phyloP scores from a whole-genome alignment of 2,797 vertebrate genomes.

The Hoplostethus mediterraneus region DNA sequence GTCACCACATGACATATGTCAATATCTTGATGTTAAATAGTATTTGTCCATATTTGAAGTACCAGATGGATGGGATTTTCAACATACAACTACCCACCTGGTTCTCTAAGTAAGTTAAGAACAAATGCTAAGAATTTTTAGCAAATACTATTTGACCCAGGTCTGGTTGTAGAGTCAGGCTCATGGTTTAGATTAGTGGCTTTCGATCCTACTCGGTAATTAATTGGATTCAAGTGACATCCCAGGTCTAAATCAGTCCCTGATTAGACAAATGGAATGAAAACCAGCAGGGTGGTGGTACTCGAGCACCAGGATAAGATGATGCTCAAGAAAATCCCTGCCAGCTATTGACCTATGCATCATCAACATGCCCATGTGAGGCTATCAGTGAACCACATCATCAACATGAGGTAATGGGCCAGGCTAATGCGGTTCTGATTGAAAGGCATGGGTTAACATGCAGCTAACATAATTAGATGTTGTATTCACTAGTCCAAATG shows the following conservation, averaged over 20 bases:
- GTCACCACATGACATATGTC: neutral
- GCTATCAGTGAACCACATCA: slow-evolving; percentile 71
- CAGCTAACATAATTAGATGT: slow-evolving; percentile 60
- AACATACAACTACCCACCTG: neutral
- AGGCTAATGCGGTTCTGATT: slow-evolving; percentile 69
- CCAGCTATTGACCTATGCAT: slow-evolving; percentile 14
- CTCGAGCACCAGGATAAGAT: no score
- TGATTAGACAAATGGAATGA: no score
- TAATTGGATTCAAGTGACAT: no score
- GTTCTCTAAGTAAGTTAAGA: neutral
- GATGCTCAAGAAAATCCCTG: slow-evolving; percentile 11
- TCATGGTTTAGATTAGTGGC: neutral
- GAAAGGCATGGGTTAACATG: slow-evolving; percentile 65
- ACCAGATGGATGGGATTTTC: no score
- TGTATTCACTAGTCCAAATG: slow-evolving; percentile 34
- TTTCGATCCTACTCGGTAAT: no score
- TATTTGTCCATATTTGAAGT: neutral
- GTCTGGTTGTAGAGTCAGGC: neutral
- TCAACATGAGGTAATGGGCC: slow-evolving; percentile 66
- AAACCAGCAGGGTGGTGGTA: no score
- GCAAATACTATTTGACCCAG: neutral
- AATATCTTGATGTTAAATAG: neutral
- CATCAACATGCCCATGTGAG: slow-evolving; percentile 30
- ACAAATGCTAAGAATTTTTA: neutral
- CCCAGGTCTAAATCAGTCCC: no score